Evolutionary conservation across 2,888 invertebrate genomes (phyloP).

Genomic region (Gnatocerus cornutus): DNA sequence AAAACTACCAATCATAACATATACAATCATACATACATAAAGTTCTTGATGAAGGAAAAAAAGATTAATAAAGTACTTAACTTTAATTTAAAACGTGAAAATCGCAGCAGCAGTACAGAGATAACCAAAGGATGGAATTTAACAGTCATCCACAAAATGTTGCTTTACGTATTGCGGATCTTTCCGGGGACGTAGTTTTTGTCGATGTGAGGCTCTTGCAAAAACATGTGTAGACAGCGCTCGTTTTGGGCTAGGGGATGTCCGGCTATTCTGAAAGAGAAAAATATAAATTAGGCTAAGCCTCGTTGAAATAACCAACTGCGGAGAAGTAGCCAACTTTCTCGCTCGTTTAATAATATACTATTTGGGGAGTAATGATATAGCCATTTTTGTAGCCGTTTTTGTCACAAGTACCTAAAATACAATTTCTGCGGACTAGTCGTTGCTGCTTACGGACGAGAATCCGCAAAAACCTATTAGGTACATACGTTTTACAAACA

Average conservation of each 20-base stretch:
- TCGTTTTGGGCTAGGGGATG: slow-evolving; percentile 99
- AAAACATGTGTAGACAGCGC: slow-evolving; percentile 99
- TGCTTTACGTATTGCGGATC: slow-evolving; percentile 92
- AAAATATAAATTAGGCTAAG: too few relatives aligned
- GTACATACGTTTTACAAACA: too few relatives aligned
- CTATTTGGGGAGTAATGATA: too few relatives aligned
- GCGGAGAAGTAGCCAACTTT: too few relatives aligned
- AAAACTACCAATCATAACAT: slow-evolving; percentile 42
- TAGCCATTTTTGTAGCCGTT: too few relatives aligned
- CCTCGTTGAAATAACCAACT: too few relatives aligned
- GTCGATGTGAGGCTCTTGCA: slow-evolving; percentile 97
- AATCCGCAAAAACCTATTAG: too few relatives aligned
- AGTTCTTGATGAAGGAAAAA: slow-evolving; percentile 29
- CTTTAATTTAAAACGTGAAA: slow-evolving; percentile 39
- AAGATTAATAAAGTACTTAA: slow-evolving; percentile 37
- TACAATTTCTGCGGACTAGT: too few relatives aligned
- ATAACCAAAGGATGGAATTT: slow-evolving; percentile 52
- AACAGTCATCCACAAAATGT: slow-evolving; percentile 21
- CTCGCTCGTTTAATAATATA: too few relatives aligned
- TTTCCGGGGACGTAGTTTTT: slow-evolving; percentile 99
- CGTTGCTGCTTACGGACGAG: too few relatives aligned
- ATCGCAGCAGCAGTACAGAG: slow-evolving; percentile 37
- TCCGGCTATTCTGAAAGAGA: slow-evolving; percentile 88
- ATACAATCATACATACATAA: slow-evolving; percentile 45
- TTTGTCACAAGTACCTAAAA: too few relatives aligned